Conservation (phyloP, 2,888 invertebrate genomes). For the Ophraella communa region DNA sequence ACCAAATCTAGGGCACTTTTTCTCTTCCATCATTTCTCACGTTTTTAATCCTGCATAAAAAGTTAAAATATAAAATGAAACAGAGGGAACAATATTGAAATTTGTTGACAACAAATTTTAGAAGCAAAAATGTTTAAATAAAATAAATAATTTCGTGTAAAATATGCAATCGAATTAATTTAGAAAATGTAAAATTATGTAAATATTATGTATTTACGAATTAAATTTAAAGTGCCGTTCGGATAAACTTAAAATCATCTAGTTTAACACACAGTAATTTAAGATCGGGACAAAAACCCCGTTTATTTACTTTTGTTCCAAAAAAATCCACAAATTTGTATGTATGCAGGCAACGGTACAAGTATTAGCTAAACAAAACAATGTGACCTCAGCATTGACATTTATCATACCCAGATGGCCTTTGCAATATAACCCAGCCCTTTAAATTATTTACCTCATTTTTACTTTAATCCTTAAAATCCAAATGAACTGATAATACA, state of each 20-base stretch:
- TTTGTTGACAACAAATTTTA: too few relatives aligned
- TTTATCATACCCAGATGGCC: conserved; percentile 36
- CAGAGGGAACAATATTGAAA: too few relatives aligned
- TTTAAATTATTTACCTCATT: neutral
- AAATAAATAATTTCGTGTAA: neutral
- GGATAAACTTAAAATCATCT: too few relatives aligned
- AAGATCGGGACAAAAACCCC: too few relatives aligned
- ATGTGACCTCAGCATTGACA: conserved; percentile 51
- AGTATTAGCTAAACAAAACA: conserved; percentile 33
- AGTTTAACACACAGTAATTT: too few relatives aligned
- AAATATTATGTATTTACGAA: neutral
- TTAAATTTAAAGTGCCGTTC: neutral
- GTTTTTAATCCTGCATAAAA: neutral
- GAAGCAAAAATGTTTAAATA: neutral
- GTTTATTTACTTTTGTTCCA: too few relatives aligned
- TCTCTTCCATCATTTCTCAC: conserved; percentile 54
- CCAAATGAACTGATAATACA: neutral
- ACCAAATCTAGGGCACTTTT: conserved; percentile 53
- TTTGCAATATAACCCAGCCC: conserved; percentile 24
- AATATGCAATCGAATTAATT: neutral
- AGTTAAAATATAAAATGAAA: neutral
- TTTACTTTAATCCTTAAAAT: neutral
- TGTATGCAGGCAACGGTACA: too few relatives aligned
- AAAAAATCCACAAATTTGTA: too few relatives aligned
- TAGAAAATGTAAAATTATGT: neutral